Percentiles rank a stretch among this genome's conserved stretches.
phyloP scores from a whole-genome alignment of 2,888 invertebrate species.

The Parapristionchus giblindavisi region DNA sequence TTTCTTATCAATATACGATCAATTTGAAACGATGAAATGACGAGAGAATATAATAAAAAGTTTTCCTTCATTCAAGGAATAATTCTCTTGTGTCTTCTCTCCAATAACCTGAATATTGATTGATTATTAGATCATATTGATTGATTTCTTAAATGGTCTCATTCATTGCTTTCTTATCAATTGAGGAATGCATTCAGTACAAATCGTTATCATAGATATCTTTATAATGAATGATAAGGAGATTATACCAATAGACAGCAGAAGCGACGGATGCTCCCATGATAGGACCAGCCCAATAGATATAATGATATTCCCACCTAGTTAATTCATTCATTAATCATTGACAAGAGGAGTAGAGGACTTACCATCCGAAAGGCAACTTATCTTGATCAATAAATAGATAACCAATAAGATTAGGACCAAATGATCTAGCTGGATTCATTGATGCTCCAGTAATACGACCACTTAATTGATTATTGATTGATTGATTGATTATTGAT shows the following conservation, averaged over 20 bases:
- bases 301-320: constrained; percentile 65
- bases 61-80: neutral
- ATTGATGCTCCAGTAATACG: constrained; percentile 70
- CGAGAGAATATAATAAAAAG: neutral
- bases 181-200: too few relatives aligned
- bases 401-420: constrained; percentile 68
- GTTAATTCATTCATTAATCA: neutral
- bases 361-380: constrained; percentile 7
- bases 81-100: constrained; percentile 5
- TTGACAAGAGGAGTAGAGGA: neutral
- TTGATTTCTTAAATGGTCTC: too few relatives aligned
- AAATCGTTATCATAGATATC: too few relatives aligned
- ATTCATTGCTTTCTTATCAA: too few relatives aligned
- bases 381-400: constrained; percentile 5
- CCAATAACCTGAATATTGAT: neutral
- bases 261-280: constrained; percentile 68
- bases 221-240: too few relatives aligned
- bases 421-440: constrained; percentile 72
- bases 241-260: constrained; percentile 63
- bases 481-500: neutral
- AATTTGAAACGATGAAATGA: neutral
- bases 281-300: constrained; percentile 70
- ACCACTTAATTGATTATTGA: constrained; percentile 57
- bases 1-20: constrained; percentile 13
- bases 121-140: too few relatives aligned